Percentiles rank a stretch among this genome's conserved stretches.
Conservation (phyloP, 2,888 invertebrate genomes). For the Ephialtes manifestator region DNA sequence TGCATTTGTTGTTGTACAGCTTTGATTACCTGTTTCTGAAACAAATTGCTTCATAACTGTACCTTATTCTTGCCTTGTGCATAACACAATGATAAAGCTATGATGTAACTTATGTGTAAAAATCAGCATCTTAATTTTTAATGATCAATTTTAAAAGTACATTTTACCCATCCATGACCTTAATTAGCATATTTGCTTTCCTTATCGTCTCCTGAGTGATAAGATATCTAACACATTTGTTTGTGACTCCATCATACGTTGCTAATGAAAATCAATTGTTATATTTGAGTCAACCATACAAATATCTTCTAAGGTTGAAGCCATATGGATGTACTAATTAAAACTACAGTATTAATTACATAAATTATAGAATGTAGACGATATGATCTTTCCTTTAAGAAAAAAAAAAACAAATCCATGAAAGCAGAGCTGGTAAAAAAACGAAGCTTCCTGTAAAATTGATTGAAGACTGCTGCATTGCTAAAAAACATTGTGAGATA, state of each 20-base stretch:
- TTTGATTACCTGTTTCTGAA: too few species aligned
- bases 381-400: too few species aligned
- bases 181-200: constrained; percentile 16
- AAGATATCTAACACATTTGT: constrained; percentile 8
- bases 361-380: background rate
- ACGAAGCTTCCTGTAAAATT: too few species aligned
- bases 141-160: background rate
- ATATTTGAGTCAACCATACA: background rate
- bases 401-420: too few species aligned
- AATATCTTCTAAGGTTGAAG: background rate
- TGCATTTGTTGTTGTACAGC: too few species aligned
- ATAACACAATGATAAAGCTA: background rate
- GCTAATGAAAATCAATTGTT: background rate
- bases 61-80: too few species aligned
- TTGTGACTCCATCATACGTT: background rate
- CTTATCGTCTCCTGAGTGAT: background rate
- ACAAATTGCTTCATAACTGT: too few species aligned
- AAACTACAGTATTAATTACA: background rate
- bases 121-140: background rate
- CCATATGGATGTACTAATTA: background rate
- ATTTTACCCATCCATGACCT: constrained; percentile 8
- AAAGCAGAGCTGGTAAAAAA: too few species aligned
- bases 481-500: too few species aligned
- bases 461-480: too few species aligned
- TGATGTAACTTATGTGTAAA: background rate